Base-by-base conservation (phyloP, 2,888 invertebrate genomes). In the Patella pellucida region DNA sequence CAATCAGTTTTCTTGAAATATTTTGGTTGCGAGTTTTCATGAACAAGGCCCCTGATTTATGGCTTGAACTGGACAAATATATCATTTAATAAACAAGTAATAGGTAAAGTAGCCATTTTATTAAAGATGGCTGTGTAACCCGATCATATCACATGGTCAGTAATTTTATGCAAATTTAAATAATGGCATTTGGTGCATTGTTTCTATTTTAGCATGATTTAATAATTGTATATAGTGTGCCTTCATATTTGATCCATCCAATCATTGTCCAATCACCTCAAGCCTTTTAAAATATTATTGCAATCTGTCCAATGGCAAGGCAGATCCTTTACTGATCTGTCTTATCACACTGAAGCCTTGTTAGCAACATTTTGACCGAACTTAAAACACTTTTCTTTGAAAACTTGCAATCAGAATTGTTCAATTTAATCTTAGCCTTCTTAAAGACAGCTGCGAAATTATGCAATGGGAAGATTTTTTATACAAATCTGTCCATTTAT, bases 201-300 rank as follows among this genome's bases (percentile, higher is more conserved):
- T 23, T 62, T 62, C 62, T 62, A 62, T 62, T 62, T 62, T 62
- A 62, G 62, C 62, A 62, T 62, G 62, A 62, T 62, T 23, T 62
- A 62, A 62, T 23, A 62, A 15, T 62, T 62, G 62, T 62, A 62
- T 62, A 62, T 62, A 62, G 62, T 23, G 62, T 62, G 62, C 62
- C 62, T 62, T 62, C 62, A 62, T 62, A 62, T 19, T 62, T 23
- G 62, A 62, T 62, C 62, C 62, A 62, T 62, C 62, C 62, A 62
- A 15, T 62, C 62, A 62, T 62, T 62, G 62, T 62, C 62, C 62
- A 62, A 62, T 62, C 62, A 62, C 62, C 19, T 62, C 23, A 23
- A 62, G 62, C 62, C 62, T 62, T 62, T 62, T 62, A 62, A 23
- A 62, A 23, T 62, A 19, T 62, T 62, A 62, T 62, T 62, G 62